A percentile compares a stretch with the other conserved stretches of the same genome.
phyloP scores from a whole-genome alignment of 2,888 invertebrate species.

The Cheiracanthium punctorium region DNA sequence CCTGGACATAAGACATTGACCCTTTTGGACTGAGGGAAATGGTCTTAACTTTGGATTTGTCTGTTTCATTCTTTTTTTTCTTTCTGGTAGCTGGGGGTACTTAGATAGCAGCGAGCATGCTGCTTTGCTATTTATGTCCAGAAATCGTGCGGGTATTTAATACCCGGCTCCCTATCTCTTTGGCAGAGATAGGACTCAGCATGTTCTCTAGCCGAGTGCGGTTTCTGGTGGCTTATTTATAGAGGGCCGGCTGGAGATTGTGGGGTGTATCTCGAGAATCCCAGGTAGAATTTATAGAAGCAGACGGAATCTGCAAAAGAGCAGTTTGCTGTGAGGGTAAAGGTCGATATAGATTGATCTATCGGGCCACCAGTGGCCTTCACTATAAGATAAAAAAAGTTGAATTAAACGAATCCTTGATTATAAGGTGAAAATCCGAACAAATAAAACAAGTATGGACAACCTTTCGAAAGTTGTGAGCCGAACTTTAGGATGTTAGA shows the following conservation, averaged over 20 bases:
- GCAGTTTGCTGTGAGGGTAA: not conserved
- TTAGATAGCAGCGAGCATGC: slow-evolving; percentile 16
- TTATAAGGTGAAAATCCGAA: no score
- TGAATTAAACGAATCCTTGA: no score
- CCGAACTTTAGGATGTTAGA: no score
- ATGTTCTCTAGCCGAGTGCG: not conserved
- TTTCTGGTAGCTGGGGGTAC: not conserved
- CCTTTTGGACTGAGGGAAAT: slow-evolving; percentile 20
- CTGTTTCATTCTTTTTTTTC: not conserved
- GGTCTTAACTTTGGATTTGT: slow-evolving; percentile 13
- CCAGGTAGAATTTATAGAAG: not conserved
- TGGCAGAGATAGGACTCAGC: not conserved
- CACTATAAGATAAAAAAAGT: no score
- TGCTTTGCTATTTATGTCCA: slow-evolving; percentile 32
- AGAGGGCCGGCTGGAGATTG: slow-evolving; percentile 3
- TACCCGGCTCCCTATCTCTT: slow-evolving; percentile 4
- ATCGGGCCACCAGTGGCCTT: no score
- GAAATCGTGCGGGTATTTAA: slow-evolving; percentile 33
- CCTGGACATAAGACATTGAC: slow-evolving; percentile 44
- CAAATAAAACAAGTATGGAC: no score
- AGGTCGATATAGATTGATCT: no score
- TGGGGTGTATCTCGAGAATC: slow-evolving; percentile 2
- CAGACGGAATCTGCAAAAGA: not conserved
- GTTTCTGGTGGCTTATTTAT: slow-evolving; percentile 4
- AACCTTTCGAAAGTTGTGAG: no score